A percentile compares a stretch with the other conserved stretches of the same genome.
These are phyloP conservation scores for Keiferia lycopersicella DNA, from an alignment of 2,888 invertebrate genomes.

Conservation along the genomic window DNA sequence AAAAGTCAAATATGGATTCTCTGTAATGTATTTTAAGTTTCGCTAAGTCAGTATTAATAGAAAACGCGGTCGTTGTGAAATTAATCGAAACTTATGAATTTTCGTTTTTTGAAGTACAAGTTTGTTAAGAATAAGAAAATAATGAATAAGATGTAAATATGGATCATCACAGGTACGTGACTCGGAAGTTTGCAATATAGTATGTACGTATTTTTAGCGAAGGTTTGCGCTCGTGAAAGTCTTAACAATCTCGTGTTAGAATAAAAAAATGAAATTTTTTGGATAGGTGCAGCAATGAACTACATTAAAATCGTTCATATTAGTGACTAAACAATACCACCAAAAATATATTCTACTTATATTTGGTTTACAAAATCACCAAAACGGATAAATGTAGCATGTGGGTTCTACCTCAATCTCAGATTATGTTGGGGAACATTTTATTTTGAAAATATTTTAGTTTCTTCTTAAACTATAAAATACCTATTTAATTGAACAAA, in stretches of 20 bases:
- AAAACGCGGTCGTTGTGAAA: conserved; percentile 27
- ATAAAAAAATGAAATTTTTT: too few relatives aligned
- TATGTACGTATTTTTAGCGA: conserved; percentile 2
- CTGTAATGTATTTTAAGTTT: conserved; percentile 30
- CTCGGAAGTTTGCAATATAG: neutral
- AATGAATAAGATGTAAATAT: conserved; percentile 47
- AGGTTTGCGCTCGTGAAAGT: neutral
- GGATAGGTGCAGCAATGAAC: neutral
- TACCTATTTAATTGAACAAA: too few relatives aligned
- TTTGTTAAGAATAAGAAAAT: conserved; percentile 28
- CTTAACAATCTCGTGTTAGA: neutral
- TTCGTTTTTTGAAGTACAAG: conserved; percentile 34
- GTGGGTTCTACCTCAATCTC: too few relatives aligned
- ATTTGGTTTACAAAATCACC: too few relatives aligned
- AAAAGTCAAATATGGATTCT: conserved; percentile 11
- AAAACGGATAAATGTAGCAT: too few relatives aligned
- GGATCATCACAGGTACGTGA: conserved; percentile 47
- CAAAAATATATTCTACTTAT: too few relatives aligned
- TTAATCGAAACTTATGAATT: conserved; percentile 26
- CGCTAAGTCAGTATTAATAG: conserved; percentile 56
- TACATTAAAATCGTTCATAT: too few relatives aligned
- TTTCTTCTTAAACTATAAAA: too few relatives aligned
- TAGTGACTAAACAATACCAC: too few relatives aligned
- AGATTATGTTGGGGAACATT: too few relatives aligned
- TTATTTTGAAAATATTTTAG: too few relatives aligned